A percentile compares a stretch with the other conserved stretches of the same genome.
Conservation (phyloP, 2,888 invertebrate genomes). For the Lycophotia porphyrea region DNA sequence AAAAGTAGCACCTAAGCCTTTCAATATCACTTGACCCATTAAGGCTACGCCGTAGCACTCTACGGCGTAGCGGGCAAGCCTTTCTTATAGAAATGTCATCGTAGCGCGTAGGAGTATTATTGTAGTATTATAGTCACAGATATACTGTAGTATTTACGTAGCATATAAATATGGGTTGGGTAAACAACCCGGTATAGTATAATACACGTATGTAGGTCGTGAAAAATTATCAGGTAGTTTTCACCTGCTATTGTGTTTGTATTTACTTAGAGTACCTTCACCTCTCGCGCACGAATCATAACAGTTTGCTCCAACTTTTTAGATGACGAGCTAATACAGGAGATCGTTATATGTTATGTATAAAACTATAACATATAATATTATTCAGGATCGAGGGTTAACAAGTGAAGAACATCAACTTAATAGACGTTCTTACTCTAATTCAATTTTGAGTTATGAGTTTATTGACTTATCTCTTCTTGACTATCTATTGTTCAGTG, state of each 20-base stretch:
- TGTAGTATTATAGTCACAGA: no score
- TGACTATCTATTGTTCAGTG: background rate
- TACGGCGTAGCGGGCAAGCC: slow-evolving; percentile 45
- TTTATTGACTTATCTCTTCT: slow-evolving; percentile 20
- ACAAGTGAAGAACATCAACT: slow-evolving; percentile 23
- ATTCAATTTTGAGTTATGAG: slow-evolving; percentile 35
- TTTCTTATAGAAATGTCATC: slow-evolving; percentile 22
- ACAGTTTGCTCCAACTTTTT: slow-evolving; percentile 22
- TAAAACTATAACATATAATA: slow-evolving; percentile 30
- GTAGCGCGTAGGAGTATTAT: slow-evolving; percentile 33
- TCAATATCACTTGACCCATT: slow-evolving; percentile 45
- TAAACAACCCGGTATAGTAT: slow-evolving; percentile 13
- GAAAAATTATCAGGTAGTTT: slow-evolving; percentile 32
- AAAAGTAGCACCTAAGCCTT: slow-evolving; percentile 11
- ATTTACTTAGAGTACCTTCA: slow-evolving; percentile 41
- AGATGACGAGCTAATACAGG: slow-evolving; percentile 7
- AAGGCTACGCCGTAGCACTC: slow-evolving; percentile 3
- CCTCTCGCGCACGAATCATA: slow-evolving; percentile 20
- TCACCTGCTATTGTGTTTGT: slow-evolving; percentile 12
- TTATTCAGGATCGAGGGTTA: slow-evolving; percentile 33
- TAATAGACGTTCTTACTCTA: slow-evolving; percentile 28
- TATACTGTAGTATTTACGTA: slow-evolving; percentile 32
- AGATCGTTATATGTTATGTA: slow-evolving; percentile 19
- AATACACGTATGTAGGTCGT: background rate
- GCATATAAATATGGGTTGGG: slow-evolving; percentile 29